Evolutionary conservation across 2,797 vertebrate species (phyloP).

Genomic region (Diplodus puntazzo): DNA sequence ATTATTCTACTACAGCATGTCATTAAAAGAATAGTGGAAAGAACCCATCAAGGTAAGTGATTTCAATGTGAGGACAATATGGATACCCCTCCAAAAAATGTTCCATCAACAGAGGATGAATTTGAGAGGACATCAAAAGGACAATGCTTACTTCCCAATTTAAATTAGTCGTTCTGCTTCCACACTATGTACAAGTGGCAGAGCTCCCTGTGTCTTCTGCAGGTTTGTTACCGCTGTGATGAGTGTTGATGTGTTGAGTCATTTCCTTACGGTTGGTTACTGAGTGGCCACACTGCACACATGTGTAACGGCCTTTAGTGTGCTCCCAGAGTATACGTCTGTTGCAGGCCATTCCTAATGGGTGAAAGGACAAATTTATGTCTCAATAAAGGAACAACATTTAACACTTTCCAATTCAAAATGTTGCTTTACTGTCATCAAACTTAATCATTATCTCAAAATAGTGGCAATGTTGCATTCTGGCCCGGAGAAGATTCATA

Average conservation of each 20-base stretch:
- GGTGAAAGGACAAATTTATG: conserved; percentile 2
- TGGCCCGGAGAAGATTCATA: not conserved
- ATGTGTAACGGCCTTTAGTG: conserved; percentile 92
- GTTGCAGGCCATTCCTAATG: conserved; percentile 85
- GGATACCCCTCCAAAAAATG: too few relatives aligned
- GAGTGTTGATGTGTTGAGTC: conserved; percentile 89
- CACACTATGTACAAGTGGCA: not conserved
- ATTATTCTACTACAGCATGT: not conserved
- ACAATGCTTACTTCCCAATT: not conserved
- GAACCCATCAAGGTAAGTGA: not conserved
- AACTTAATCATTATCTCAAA: not conserved
- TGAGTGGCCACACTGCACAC: conserved; percentile 90
- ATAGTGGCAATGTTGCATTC: not conserved
- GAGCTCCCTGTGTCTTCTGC: conserved; percentile 72
- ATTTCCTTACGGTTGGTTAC: conserved; percentile 89
- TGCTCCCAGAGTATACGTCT: conserved; percentile 95
- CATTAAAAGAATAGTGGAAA: not conserved
- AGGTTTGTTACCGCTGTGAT: conserved; percentile 81
- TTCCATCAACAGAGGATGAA: not conserved
- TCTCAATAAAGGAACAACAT: not conserved
- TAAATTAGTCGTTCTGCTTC: not conserved
- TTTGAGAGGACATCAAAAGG: not conserved
- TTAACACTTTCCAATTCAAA: not conserved
- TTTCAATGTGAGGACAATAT: not conserved
- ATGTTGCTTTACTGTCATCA: not conserved